Conservation (phyloP, 2,113 vertebrate species). For the Phrynosoma platyrhinos region DNA sequence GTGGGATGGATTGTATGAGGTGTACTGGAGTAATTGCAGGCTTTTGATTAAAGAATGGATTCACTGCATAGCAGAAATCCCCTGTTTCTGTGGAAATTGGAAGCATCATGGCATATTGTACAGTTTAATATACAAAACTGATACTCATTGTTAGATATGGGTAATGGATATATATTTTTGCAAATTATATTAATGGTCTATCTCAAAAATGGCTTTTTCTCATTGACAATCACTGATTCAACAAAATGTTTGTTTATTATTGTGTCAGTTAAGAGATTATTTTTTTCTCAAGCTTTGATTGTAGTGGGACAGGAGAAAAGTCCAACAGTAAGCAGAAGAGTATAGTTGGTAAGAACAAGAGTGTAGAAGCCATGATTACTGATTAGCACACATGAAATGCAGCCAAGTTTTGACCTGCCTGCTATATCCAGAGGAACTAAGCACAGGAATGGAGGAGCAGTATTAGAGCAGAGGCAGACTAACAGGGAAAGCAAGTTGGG, state of each 20-base stretch:
- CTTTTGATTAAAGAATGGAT: neutral
- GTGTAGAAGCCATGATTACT: neutral
- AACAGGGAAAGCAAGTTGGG: neutral
- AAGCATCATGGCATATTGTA: neutral
- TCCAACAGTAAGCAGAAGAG: neutral
- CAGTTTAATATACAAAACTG: neutral
- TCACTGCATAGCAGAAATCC: neutral
- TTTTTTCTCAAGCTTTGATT: neutral
- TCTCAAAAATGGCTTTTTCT: neutral
- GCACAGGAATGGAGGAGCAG: neutral
- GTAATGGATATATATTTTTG: no score
- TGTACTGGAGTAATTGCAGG: neutral
- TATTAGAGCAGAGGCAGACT: neutral
- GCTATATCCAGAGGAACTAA: neutral
- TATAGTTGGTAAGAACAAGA: neutral
- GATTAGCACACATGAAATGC: neutral
- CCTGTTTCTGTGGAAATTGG: neutral
- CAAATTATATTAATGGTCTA: no score
- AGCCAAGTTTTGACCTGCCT: neutral
- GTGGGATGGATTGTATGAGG: neutral
- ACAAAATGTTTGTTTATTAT: neutral
- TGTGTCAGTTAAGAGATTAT: neutral
- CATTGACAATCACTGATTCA: neutral
- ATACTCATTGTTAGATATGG: neutral
- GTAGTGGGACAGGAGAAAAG: neutral